Base-by-base conservation (phyloP, 2,888 invertebrate genomes). In the Pachymerium ferrugineum region DNA sequence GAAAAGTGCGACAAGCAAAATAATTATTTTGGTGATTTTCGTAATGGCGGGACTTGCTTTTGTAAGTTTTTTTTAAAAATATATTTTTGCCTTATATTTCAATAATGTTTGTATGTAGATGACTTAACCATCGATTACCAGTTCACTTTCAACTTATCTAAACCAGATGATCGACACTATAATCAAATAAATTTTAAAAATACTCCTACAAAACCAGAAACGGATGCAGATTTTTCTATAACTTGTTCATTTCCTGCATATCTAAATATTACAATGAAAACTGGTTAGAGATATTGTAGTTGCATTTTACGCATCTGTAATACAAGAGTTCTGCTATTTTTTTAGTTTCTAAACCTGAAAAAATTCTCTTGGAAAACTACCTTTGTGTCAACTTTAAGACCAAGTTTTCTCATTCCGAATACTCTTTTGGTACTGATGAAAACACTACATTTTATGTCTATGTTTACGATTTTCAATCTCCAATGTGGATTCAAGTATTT, bases 91-190 rank as follows among this genome's bases (percentile, higher is more conserved):
- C n/a, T n/a, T n/a, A n/a, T n/a, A n/a, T n/a, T n/a, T n/a, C n/a
- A n/a, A n/a, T n/a, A 31, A 10, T 19, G 72, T 62, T 75, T 75
- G 79, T 81, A n/a, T n/a, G 54, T 85, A 95, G 95, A 98, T 83
- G 94, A 97, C 80, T 86, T 99, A 74, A 92, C 94, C 14, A 97
- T 97, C 73, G 98, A 99, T 84, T 99, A 96, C 84, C 96, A 98
- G 82, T 99, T 98, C 85, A 99, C 99, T 0, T 99, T 99, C 84
- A 98, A 99, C 84, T 85, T 99, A 74, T 97, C 97, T 3, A 97
- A 97, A 83, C 93, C 94, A 79, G 97, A 97, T 80, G 98, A 99
- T 84, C 88, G 91, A 0, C 93, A 97, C 81, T 92, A 93, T 74
- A 93, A 93, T 0, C 94, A 94, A 79, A 98, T 99, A 76, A 98